These are phyloP conservation scores for Drosophila yakuba DNA, from an alignment of 1,140 invertebrate genomes.

Conservation along the genomic window DNA sequence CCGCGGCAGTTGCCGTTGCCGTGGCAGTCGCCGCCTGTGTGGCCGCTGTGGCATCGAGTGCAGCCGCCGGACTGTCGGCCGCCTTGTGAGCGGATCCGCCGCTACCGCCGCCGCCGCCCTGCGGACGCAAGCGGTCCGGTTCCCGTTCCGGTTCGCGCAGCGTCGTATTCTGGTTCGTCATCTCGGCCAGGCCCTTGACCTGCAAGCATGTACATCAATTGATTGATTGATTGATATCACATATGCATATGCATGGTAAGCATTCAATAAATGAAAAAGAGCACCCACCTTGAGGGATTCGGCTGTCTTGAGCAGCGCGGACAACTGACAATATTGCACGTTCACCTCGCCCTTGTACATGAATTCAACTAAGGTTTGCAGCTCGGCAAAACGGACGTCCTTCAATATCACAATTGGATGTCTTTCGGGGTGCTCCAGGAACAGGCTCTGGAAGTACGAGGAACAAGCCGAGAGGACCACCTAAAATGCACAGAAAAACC, in stretches of 20 bases:
- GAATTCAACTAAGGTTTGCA: constrained; percentile 96
- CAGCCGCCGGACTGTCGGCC: constrained; percentile 58
- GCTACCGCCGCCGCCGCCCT: constrained; percentile 63
- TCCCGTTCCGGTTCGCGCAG: constrained; percentile 84
- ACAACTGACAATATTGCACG: constrained; percentile 96
- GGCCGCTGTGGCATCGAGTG: constrained; percentile 47
- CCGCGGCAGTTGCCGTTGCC: constrained; percentile 35
- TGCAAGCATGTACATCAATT: constrained; percentile 52
- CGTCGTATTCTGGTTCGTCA: constrained; percentile 91
- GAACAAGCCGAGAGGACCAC: constrained; percentile 97
- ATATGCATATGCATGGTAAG: no score
- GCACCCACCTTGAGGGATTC: constrained; percentile 92
- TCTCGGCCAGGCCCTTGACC: constrained; percentile 95
- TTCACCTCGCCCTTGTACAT: constrained; percentile 98
- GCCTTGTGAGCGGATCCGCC: constrained; percentile 56
- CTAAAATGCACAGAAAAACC: constrained; percentile 43
- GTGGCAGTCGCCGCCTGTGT: constrained; percentile 36
- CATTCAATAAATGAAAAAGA: no score
- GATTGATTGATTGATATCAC: not conserved
- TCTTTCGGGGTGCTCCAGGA: constrained; percentile 94
- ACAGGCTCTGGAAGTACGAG: constrained; percentile 96
- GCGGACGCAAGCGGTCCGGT: constrained; percentile 82
- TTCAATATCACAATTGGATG: constrained; percentile 97
- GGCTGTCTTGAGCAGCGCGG: constrained; percentile 95
- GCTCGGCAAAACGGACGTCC: constrained; percentile 95